Evolutionary conservation across 2,113 vertebrate genomes (phyloP).

Genomic region (Phaethornis superciliosus): DNA sequence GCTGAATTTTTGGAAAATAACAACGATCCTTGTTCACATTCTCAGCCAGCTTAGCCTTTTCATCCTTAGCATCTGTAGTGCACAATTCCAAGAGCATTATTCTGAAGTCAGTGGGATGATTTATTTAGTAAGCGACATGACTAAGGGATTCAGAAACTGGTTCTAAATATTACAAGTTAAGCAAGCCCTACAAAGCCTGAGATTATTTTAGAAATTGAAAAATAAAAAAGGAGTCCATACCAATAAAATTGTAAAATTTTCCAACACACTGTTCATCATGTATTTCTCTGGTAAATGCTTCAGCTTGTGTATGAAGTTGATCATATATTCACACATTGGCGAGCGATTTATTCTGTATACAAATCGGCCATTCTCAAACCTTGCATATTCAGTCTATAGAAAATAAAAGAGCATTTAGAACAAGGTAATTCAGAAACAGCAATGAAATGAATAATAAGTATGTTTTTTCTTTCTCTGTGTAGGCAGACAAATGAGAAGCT

Average conservation of each 20-base stretch:
- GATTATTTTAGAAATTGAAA: neutral
- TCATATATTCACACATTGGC: conserved; percentile 99
- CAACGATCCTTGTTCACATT: neutral
- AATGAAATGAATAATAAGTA: neutral
- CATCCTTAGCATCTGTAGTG: neutral
- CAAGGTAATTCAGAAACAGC: neutral
- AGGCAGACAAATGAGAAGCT: neutral
- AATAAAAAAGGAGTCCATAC: conserved; percentile 73
- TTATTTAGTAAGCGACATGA: neutral
- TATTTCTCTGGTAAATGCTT: conserved; percentile 99
- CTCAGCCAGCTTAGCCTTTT: conserved; percentile 7
- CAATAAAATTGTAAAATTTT: conserved; percentile 99
- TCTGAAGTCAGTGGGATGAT: neutral
- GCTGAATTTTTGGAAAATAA: neutral
- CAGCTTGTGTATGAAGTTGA: conserved; percentile 99
- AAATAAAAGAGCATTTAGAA: neutral
- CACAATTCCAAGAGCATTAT: neutral
- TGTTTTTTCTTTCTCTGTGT: neutral
- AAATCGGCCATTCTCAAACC: conserved; percentile 97
- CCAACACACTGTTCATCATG: conserved; percentile 99
- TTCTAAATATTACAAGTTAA: neutral
- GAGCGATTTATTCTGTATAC: conserved; percentile 98
- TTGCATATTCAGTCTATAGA: conserved; percentile 93
- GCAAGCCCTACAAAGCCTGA: neutral
- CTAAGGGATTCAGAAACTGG: neutral